A percentile compares a stretch with the other conserved stretches of the same genome.
Evolutionary conservation across 2,797 vertebrate genomes (phyloP).

Genomic region (Oreonectes daqikongensis): DNA sequence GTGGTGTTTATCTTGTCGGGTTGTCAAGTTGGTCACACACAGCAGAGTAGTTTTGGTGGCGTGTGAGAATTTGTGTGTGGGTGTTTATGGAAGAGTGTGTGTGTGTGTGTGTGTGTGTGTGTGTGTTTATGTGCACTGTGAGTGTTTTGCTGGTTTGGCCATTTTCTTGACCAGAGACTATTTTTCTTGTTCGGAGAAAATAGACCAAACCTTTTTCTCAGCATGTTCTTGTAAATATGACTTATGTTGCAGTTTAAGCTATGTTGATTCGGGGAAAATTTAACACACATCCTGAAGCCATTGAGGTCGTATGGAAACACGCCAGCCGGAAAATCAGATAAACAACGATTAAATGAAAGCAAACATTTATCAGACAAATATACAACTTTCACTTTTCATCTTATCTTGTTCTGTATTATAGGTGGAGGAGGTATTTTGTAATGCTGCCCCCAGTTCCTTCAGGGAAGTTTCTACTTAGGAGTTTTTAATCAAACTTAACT

Average conservation of each 20-base stretch:
- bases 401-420: not conserved
- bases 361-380: slow-evolving; percentile 4
- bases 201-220: slow-evolving; percentile 33
- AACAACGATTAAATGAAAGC: not conserved
- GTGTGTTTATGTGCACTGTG: slow-evolving; percentile 26
- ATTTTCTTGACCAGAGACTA: slow-evolving; percentile 37
- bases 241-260: slow-evolving; percentile 20
- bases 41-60: slow-evolving; percentile 29
- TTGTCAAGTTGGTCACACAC: slow-evolving; percentile 36
- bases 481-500: not conserved
- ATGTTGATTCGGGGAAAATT: slow-evolving; percentile 1
- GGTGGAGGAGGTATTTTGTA: not conserved
- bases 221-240: slow-evolving; percentile 22
- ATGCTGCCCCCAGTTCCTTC: not conserved
- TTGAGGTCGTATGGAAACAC: not conserved
- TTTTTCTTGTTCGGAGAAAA: slow-evolving; percentile 31
- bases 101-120: slow-evolving; percentile 31
- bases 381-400: not conserved
- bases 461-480: slow-evolving; percentile 6
- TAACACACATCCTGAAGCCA: not conserved
- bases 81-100: slow-evolving; percentile 35
- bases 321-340: not conserved
- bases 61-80: slow-evolving; percentile 39
- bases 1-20: slow-evolving; percentile 43
- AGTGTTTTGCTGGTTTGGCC: slow-evolving; percentile 40